Conservation (phyloP, 1,140 invertebrate species). For the Apis laboriosa region DNA sequence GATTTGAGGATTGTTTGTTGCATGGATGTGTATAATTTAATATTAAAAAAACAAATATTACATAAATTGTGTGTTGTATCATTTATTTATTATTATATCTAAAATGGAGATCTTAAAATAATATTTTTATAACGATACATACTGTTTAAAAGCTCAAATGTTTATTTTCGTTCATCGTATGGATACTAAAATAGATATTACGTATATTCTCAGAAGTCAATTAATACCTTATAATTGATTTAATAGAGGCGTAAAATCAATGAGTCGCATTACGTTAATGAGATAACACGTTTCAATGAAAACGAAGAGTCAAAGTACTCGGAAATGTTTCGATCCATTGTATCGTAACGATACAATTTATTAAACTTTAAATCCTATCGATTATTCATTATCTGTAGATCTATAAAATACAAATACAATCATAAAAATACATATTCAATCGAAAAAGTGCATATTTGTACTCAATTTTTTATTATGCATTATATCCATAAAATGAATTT, state of each 20-base stretch:
- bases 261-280: constrained; percentile 36
- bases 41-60: too few species aligned
- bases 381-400: background rate
- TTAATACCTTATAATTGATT: constrained; percentile 28
- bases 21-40: too few species aligned
- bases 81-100: background rate
- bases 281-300: background rate
- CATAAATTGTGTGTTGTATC: too few species aligned
- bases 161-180: constrained; percentile 9
- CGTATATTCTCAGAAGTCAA: constrained; percentile 23
- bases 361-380: background rate
- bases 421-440: too few species aligned
- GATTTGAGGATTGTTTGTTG: too few species aligned
- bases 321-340: background rate
- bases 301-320: constrained; percentile 11
- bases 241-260: constrained; percentile 21
- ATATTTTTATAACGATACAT: background rate
- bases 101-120: background rate
- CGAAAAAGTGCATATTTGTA: too few species aligned
- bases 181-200: background rate
- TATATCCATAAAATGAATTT: too few species aligned
- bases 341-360: background rate
- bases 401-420: too few species aligned
- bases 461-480: too few species aligned
- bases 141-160: background rate